Base-by-base conservation (phyloP, 2,888 invertebrate species). In the Eupithecia dodoneata region DNA sequence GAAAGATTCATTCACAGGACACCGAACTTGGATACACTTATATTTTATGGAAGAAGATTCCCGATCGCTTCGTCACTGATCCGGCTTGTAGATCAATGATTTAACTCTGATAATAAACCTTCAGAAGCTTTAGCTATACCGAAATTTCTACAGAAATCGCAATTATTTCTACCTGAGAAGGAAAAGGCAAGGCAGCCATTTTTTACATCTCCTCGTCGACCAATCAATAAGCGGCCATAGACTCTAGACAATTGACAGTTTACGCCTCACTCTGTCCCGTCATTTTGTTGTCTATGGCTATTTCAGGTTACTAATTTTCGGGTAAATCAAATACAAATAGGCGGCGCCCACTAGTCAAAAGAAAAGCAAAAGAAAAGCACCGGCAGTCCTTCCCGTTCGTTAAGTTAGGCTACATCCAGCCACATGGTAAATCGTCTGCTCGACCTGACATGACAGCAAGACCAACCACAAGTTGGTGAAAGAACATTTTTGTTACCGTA, bases 161-260 rank as follows among this genome's bases (percentile, higher is more conserved):
- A 86, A 88, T 86, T 87, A 89, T 83, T 91, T 94, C 95, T 97
- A 97, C 97, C 97, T 97, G 97, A 94, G 97, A 97, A 95, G 97
- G 97, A 96, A 97, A 97, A 95, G 97, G 97, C 97, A 97, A 96
- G 94, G 97, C 96, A 96, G 97, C 97, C 97, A 97, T 97, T 97
- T 97, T 96, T 95, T 92, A 95, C 95, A 95, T 95, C 93, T 94
- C 95, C 92, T 91, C 92, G 78, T 92, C 90, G 94, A 95, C 95
- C 95, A 95, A 95, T 95, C 95, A 95, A 95, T 95, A 95, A 81
- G 93, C 90, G 87, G 89, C 84, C 92, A 94, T 89, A 92, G 92
- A 93, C 88, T 87, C 88, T 81, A 87, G 88, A 76, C 80, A 80
- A 89, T 91, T 93, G 93, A 93, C 93, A 90, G 69, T 69, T 87